These are phyloP conservation scores for Branchipolynoe longqiensis DNA, from an alignment of 2,888 invertebrate species.

Conservation along the genomic window DNA sequence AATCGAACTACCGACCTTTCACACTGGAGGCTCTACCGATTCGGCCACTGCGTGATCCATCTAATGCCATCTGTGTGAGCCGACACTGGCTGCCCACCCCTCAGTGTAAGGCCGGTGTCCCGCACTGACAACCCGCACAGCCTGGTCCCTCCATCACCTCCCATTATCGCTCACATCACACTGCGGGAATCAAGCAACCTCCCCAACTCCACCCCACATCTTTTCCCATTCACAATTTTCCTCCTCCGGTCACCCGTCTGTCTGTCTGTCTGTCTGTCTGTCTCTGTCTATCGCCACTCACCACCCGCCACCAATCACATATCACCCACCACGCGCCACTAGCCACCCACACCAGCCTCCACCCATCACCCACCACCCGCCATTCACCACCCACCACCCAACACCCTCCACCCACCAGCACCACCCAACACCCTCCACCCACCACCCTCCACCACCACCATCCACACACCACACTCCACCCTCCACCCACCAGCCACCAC, in stretches of 20 bases:
- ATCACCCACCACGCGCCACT: background rate
- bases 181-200: too few species aligned
- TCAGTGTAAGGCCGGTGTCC: too few species aligned
- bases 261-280: background rate
- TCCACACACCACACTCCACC: too few species aligned
- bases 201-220: too few species aligned
- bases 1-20: too few species aligned
- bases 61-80: too few species aligned
- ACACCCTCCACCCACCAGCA: background rate
- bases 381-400: background rate
- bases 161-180: too few species aligned
- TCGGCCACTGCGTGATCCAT: too few species aligned
- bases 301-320: background rate
- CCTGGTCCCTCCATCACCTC: background rate
- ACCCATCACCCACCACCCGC: background rate
- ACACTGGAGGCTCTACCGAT: too few species aligned
- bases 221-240: too few species aligned
- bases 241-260: background rate
- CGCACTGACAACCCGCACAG: slow-evolving; percentile 2
- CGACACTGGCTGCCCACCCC: too few species aligned
- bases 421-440: background rate
- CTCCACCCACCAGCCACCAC: background rate
- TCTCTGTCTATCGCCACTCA: background rate
- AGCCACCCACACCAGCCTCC: background rate
- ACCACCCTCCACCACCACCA: background rate